A percentile compares a stretch with the other conserved stretches of the same genome.
phyloP scores from a whole-genome alignment of 2,888 invertebrate species.

The Drosophila nr. fundita region DNA sequence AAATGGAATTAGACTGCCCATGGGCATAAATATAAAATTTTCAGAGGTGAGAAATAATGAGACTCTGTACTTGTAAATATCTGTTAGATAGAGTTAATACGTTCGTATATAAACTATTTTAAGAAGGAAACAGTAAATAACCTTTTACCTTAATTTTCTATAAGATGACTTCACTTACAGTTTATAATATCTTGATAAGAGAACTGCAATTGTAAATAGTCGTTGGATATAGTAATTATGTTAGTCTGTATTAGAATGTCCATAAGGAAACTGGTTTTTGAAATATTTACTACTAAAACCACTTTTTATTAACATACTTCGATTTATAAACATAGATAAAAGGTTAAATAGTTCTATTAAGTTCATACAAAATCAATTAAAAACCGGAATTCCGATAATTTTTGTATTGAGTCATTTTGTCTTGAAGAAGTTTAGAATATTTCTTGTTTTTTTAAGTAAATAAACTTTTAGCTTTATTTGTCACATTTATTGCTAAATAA shows the following conservation, averaged over 20 bases:
- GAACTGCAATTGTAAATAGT: not conserved
- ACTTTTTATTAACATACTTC: not conserved
- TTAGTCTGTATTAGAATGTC: not conserved
- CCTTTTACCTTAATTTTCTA: not conserved
- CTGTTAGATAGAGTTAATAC: not conserved
- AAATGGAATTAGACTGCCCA: conserved; percentile 14
- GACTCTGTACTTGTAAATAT: not conserved
- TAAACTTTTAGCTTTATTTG: not conserved
- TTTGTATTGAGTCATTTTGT: not conserved
- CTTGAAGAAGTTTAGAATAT: conserved; percentile 1
- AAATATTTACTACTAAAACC: not conserved
- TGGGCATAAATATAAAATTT: not conserved
- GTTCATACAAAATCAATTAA: not conserved
- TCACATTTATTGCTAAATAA: conserved; percentile 20
- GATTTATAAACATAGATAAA: not conserved
- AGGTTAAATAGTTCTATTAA: not conserved
- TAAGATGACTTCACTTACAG: not conserved
- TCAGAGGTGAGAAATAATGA: conserved; percentile 11
- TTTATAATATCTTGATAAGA: not conserved
- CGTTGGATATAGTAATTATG: not conserved
- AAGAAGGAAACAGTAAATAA: not conserved
- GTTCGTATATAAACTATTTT: not conserved
- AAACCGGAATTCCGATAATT: not conserved
- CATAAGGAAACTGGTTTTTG: not conserved
- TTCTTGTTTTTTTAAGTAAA: conserved; percentile 1